phyloP scores from a whole-genome alignment of 2,888 invertebrate species.

The Dynastes tityus region DNA sequence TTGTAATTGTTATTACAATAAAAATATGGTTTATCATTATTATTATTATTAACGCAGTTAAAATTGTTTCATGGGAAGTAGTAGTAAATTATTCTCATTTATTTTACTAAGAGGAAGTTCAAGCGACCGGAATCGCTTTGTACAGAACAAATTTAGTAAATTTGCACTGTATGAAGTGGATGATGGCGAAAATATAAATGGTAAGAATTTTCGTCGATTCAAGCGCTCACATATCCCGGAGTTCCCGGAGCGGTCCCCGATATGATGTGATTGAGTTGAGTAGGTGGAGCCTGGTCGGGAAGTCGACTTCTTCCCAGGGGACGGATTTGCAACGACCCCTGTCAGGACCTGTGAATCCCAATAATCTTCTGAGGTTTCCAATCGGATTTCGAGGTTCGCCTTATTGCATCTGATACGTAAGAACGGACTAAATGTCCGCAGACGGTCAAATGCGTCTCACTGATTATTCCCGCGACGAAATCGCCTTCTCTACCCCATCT shows the following conservation, averaged over 20 bases:
- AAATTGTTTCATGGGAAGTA: too few relatives aligned
- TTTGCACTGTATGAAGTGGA: constrained; percentile 20
- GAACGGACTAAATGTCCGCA: constrained; percentile 56
- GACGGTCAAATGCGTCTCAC: constrained; percentile 52
- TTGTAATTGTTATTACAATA: too few relatives aligned
- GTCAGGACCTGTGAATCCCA: constrained; percentile 63
- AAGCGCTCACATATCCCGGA: constrained; percentile 37
- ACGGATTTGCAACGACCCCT: constrained; percentile 62
- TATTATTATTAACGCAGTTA: too few relatives aligned
- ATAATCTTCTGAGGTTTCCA: constrained; percentile 67
- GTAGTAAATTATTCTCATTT: too few relatives aligned
- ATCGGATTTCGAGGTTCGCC: constrained; percentile 65
- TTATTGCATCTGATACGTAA: constrained; percentile 64
- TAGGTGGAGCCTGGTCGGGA: constrained; percentile 35
- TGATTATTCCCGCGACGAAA: constrained; percentile 49
- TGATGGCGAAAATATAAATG: constrained; percentile 14
- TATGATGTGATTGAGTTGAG: constrained; percentile 46
- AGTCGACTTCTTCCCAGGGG: constrained; percentile 59
- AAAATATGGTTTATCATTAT: too few relatives aligned
- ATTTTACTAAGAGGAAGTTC: too few relatives aligned
- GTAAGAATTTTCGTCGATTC: constrained; percentile 25
- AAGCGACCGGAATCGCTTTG: background rate
- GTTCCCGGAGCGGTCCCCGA: constrained; percentile 30
- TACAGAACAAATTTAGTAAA: background rate
- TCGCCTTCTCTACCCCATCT: background rate